Conservation (phyloP, 2,113 vertebrate species). For the Oostethus manadensis region DNA sequence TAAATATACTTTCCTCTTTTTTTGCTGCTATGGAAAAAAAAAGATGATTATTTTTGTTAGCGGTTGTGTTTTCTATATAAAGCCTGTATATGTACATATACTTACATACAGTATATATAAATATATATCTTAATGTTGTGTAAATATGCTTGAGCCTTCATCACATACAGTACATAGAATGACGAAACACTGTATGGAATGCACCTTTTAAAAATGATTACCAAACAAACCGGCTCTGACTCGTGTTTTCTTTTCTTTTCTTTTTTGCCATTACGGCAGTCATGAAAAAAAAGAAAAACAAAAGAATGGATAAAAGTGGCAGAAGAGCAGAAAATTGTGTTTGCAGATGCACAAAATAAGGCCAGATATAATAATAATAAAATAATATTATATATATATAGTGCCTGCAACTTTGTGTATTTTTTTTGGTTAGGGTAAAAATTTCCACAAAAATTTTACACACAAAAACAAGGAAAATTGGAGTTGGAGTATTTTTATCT, state of each 20-base stretch:
- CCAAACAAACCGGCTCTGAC: conserved; percentile 44
- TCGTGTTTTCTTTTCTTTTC: conserved; percentile 15
- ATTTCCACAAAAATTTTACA: no score
- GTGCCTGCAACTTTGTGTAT: no score
- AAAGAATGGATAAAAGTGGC: no score
- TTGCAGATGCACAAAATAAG: no score
- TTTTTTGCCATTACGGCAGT: background rate
- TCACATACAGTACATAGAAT: conserved; percentile 54
- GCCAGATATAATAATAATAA: no score
- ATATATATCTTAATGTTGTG: conserved; percentile 61
- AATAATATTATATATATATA: no score
- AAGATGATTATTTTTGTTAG: conserved; percentile 75
- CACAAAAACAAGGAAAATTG: no score
- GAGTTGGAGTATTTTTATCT: no score
- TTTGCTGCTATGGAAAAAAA: conserved; percentile 71
- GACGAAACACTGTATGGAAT: conserved; percentile 70
- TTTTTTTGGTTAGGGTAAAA: no score
- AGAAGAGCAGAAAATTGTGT: no score
- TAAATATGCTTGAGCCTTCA: conserved; percentile 72
- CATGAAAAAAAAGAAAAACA: background rate
- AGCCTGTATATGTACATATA: conserved; percentile 48
- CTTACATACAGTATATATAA: conserved; percentile 9
- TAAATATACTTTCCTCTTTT: conserved; percentile 71
- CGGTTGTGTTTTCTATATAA: conserved; percentile 72
- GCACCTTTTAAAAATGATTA: conserved; percentile 67